A percentile compares a stretch with the other conserved stretches of the same genome.
Evolutionary conservation across 1,140 invertebrate species (phyloP).

Genomic region (Drosophila tsacasi): DNA sequence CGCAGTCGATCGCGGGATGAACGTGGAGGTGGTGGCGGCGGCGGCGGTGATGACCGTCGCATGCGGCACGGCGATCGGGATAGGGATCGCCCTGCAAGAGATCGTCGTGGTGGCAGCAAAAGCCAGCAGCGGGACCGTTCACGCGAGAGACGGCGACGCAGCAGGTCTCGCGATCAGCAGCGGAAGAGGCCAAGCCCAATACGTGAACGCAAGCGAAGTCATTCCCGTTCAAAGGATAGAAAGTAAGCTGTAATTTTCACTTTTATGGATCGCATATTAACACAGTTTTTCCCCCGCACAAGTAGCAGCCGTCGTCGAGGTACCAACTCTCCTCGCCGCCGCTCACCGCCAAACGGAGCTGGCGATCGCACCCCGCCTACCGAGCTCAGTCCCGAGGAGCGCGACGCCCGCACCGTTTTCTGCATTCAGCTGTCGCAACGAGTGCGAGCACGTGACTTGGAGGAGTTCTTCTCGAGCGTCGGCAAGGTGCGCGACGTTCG

Average conservation of each 20-base stretch:
- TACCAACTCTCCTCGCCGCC: slow-evolving; percentile 70
- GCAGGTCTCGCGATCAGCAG: slow-evolving; percentile 61
- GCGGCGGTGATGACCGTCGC: slow-evolving; percentile 28
- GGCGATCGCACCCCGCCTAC: slow-evolving; percentile 85
- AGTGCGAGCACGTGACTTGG: slow-evolving; percentile 97
- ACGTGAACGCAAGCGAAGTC: slow-evolving; percentile 56
- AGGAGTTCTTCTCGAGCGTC: slow-evolving; percentile 99
- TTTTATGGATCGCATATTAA: neutral
- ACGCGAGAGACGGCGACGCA: slow-evolving; percentile 49
- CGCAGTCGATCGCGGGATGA: slow-evolving; percentile 69
- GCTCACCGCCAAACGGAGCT: slow-evolving; percentile 65
- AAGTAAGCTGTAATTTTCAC: slow-evolving; percentile 43
- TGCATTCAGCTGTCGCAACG: slow-evolving; percentile 98
- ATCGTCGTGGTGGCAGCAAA: slow-evolving; percentile 78
- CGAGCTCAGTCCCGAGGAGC: slow-evolving; percentile 98
- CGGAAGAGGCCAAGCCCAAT: slow-evolving; percentile 46
- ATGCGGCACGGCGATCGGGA: slow-evolving; percentile 47
- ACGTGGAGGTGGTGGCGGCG: slow-evolving; percentile 17
- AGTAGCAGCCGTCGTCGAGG: slow-evolving; percentile 68
- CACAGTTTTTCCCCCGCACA: slow-evolving; percentile 9
- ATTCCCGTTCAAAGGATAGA: slow-evolving; percentile 75
- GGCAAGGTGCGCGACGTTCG: slow-evolving; percentile 99
- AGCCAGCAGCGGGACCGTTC: slow-evolving; percentile 50
- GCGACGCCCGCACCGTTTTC: slow-evolving; percentile 99
- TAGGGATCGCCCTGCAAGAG: slow-evolving; percentile 86